Base-by-base conservation (phyloP, 2,113 vertebrate species). In the Meles meles region DNA sequence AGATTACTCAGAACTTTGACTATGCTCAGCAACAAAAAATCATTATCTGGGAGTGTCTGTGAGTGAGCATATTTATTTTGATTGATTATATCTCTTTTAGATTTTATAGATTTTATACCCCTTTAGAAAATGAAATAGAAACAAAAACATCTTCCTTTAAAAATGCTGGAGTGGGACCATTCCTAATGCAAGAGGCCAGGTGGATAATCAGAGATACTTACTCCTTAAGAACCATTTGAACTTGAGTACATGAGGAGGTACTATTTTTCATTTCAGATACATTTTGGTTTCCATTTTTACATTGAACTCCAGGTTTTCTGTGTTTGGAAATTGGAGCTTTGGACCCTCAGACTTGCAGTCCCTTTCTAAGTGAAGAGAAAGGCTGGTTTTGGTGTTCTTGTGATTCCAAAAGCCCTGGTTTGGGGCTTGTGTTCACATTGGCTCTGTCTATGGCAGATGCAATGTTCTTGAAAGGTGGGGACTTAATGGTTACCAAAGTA, bases 401-500 rank as follows among this genome's bases (percentile, higher is more conserved):
- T 98, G 98, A 59, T 79, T 96, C 63, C 71, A 7, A 69, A 84
- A 96, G 63, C 39, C 67, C 72, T 84, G 18, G 3, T 94, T 72
- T 92, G 85, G 83, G 1, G 7, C 86, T 79, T 44, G 57, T 83
- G 81, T 96, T 97, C 84, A 84, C 94, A 61, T 20, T 23, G 94
- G 85, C 81, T 96, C 86, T 97, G 17, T 93, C 97, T 79, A 55
- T 92, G 63, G 96, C 90, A 88, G 88, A 49, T 79, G 86, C 96
- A 93, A n/a, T 90, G 42, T 82, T 80, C 71, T 94, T 29, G 76
- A 97, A 80, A 96, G 89, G 25, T 82, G 79, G 94, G 44, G 96
- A 59, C 95, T 80, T 72, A 83, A 91, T 79, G 97, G 85, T 98
- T 97, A 97, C 97, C 98, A 96, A 93, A 96, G 80, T 98, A 98